phyloP scores from a whole-genome alignment of 2,888 invertebrate genomes.

The Rhimphoctona megacephalus region DNA sequence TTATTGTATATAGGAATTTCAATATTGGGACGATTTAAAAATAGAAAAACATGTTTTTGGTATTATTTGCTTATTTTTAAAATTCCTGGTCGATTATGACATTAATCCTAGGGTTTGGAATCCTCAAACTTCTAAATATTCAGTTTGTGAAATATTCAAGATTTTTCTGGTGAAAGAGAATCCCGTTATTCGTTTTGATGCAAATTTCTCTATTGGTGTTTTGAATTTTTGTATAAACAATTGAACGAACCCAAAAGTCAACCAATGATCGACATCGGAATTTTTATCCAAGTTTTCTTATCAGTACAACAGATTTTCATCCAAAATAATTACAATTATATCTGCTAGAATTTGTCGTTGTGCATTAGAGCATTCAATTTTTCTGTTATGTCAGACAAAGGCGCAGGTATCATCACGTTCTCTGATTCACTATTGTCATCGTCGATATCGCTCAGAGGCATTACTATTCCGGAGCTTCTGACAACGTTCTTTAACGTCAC shows the following conservation, averaged over 20 bases:
- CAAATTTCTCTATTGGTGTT: neutral
- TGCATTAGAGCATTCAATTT: slow-evolving; percentile 60
- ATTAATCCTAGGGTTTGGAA: neutral
- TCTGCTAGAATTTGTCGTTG: neutral
- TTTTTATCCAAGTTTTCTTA: neutral
- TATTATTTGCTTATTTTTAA: neutral
- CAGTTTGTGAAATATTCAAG: neutral
- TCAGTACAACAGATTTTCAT: neutral
- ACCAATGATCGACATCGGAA: neutral
- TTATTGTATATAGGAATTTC: neutral
- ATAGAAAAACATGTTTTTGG: neutral
- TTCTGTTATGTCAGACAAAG: slow-evolving; percentile 61
- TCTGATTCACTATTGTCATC: slow-evolving; percentile 36
- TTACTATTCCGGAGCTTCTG: slow-evolving; percentile 60
- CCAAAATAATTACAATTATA: neutral
- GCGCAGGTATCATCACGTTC: slow-evolving; percentile 18
- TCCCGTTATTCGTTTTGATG: neutral
- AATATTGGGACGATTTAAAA: neutral
- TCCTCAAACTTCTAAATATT: neutral
- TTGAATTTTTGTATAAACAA: neutral
- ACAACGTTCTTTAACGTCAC: slow-evolving; percentile 61
- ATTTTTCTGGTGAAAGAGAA: neutral
- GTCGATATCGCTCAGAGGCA: slow-evolving; percentile 27
- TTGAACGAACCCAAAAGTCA: neutral
- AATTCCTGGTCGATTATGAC: too few species aligned